These are phyloP conservation scores for Andrena flavipes DNA, from an alignment of 2,888 invertebrate genomes.

Conservation along the genomic window DNA sequence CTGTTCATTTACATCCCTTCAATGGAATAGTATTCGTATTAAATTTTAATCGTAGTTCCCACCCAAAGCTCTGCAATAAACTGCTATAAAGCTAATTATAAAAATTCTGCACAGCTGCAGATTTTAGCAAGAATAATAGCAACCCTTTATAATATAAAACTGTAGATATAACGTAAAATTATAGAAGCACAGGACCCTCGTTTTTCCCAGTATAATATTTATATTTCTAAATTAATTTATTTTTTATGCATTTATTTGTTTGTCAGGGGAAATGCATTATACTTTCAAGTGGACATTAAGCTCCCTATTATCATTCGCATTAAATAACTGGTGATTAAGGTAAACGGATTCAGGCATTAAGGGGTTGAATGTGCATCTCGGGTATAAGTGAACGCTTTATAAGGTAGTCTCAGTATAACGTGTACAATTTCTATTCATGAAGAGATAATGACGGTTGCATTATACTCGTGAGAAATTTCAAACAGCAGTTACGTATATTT, in stretches of 20 bases:
- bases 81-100: too few relatives aligned
- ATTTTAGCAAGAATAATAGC: too few relatives aligned
- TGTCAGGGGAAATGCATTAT: conserved; percentile 5
- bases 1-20: too few relatives aligned
- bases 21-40: too few relatives aligned
- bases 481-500: background rate
- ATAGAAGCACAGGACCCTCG: too few relatives aligned
- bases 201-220: too few relatives aligned
- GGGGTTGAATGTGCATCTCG: conserved; percentile 32
- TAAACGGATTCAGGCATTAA: conserved; percentile 38
- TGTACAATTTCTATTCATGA: conserved; percentile 37
- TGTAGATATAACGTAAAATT: too few relatives aligned
- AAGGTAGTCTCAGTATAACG: conserved; percentile 15
- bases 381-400: conserved; percentile 16
- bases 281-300: conserved; percentile 1
- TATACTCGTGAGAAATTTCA: background rate
- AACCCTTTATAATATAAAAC: too few relatives aligned
- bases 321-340: conserved; percentile 21
- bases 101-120: too few relatives aligned
- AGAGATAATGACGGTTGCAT: conserved; percentile 9
- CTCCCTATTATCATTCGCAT: background rate
- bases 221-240: too few relatives aligned
- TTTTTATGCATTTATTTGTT: background rate
- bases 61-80: too few relatives aligned
- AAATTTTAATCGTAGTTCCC: too few relatives aligned